Conservation (phyloP, 2,113 vertebrate species). For the Austrofundulus limnaeus region DNA sequence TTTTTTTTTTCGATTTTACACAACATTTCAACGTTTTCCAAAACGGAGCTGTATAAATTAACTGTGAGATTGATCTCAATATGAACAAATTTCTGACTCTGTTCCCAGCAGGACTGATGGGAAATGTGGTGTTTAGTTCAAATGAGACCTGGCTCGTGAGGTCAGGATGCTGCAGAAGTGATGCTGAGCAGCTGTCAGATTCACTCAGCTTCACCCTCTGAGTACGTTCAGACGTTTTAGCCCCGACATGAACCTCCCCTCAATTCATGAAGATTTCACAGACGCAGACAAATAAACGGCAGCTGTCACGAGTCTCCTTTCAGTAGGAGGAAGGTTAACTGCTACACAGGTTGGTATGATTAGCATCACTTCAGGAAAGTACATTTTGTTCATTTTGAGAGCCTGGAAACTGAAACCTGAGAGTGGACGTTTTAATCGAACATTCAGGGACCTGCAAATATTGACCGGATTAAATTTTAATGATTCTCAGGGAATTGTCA, state of each 20-base stretch:
- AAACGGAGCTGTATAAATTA: too few relatives aligned
- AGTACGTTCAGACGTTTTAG: conserved; percentile 7
- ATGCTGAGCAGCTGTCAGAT: conserved; percentile 43
- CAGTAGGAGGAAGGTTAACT: conserved; percentile 27
- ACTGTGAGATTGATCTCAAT: too few relatives aligned
- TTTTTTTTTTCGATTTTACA: too few relatives aligned
- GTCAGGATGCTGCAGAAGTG: conserved; percentile 22
- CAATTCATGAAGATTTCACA: background rate
- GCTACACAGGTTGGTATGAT: conserved; percentile 30
- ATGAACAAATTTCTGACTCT: too few relatives aligned
- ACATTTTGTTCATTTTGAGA: conserved; percentile 39
- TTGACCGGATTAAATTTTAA: too few relatives aligned
- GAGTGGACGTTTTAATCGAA: conserved; percentile 8
- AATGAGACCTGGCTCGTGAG: conserved; percentile 10
- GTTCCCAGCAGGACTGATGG: conserved; percentile 18
- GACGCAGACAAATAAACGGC: conserved; percentile 1
- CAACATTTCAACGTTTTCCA: too few relatives aligned
- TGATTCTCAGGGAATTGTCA: background rate
- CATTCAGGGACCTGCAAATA: background rate
- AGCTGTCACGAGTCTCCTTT: background rate
- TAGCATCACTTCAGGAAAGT: conserved; percentile 49
- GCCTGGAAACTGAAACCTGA: conserved; percentile 15
- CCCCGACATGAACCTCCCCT: conserved; percentile 27
- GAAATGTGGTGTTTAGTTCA: conserved; percentile 27
- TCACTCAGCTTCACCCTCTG: conserved; percentile 27